Conservation (phyloP, 2,888 invertebrate species). For the Tortricodes alternella region DNA sequence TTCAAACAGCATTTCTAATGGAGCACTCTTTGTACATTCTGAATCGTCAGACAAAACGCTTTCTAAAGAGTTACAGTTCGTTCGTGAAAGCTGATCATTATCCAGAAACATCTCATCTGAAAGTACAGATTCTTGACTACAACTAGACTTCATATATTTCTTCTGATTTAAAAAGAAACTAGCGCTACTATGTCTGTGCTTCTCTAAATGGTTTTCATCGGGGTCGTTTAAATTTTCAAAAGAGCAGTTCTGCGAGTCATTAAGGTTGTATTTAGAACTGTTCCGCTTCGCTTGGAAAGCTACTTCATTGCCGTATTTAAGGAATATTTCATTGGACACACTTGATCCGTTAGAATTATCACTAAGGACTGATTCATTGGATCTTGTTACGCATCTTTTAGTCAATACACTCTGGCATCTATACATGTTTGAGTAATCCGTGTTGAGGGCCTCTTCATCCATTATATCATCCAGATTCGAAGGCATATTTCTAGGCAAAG, state of each 20-base stretch:
- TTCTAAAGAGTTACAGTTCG: constrained; percentile 90
- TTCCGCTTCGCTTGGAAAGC: constrained; percentile 73
- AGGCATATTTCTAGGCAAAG: constrained; percentile 78
- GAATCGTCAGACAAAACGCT: constrained; percentile 92
- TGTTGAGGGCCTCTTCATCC: constrained; percentile 69
- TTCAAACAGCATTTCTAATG: constrained; percentile 87
- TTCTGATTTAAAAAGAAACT: constrained; percentile 91
- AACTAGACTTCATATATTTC: constrained; percentile 83
- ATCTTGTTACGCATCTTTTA: constrained; percentile 82
- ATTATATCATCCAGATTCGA: constrained; percentile 78
- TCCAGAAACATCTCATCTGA: constrained; percentile 86
- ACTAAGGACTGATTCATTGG: constrained; percentile 79
- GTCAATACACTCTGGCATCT: constrained; percentile 78
- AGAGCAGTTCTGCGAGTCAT: constrained; percentile 75
- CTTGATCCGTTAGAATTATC: constrained; percentile 79
- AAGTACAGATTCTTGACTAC: constrained; percentile 90
- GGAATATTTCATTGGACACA: constrained; percentile 78
- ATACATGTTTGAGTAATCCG: constrained; percentile 67
- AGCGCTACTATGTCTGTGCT: constrained; percentile 87
- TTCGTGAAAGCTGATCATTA: constrained; percentile 83
- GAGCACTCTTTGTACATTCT: constrained; percentile 89
- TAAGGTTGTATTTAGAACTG: constrained; percentile 73
- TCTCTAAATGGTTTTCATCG: constrained; percentile 74
- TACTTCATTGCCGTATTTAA: constrained; percentile 76
- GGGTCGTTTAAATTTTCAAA: constrained; percentile 71